Percentiles rank a stretch among this genome's conserved stretches.
phyloP scores from a whole-genome alignment of 2,113 vertebrate species.

The Boleophthalmus pectinirostris region DNA sequence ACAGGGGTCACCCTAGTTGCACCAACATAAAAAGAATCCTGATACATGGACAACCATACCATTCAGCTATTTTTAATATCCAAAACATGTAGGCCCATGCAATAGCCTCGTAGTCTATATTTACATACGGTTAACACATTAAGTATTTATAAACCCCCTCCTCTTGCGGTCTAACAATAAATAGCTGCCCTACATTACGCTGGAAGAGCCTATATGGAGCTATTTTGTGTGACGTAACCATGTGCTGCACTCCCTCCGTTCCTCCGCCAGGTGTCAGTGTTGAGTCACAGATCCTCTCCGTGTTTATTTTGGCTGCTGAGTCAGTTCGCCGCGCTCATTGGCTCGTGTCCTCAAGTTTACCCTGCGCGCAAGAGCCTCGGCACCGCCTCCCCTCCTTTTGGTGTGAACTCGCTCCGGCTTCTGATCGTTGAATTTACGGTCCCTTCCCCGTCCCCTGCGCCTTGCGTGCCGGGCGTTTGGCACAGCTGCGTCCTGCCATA shows the following conservation, averaged over 20 bases:
- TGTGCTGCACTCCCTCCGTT: conserved; percentile 4
- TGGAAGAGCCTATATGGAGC: neutral
- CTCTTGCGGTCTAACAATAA: neutral
- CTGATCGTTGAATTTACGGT: conserved; percentile 21
- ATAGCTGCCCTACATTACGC: neutral
- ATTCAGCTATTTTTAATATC: too few species aligned
- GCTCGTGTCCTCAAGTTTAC: conserved; percentile 22
- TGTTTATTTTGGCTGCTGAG: conserved; percentile 2
- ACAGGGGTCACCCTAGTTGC: too few species aligned
- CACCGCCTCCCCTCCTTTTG: conserved; percentile 10
- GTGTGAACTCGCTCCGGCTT: conserved; percentile 11
- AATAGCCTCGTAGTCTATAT: too few species aligned
- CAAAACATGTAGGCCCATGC: neutral
- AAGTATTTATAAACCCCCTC: too few species aligned
- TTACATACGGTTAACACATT: too few species aligned
- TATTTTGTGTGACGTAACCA: neutral
- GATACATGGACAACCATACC: too few species aligned
- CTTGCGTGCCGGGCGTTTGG: neutral
- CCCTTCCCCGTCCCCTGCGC: neutral
- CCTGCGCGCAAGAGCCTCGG: conserved; percentile 10
- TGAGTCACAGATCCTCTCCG: conserved; percentile 26
- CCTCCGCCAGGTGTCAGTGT: conserved; percentile 63
- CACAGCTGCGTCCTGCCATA: too few species aligned
- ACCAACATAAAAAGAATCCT: too few species aligned
- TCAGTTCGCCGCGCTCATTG: conserved; percentile 7